Percentiles rank a stretch among this genome's conserved stretches.
These are phyloP conservation scores for Calameuta filiformis DNA, from an alignment of 2,888 invertebrate species.

Conservation along the genomic window DNA sequence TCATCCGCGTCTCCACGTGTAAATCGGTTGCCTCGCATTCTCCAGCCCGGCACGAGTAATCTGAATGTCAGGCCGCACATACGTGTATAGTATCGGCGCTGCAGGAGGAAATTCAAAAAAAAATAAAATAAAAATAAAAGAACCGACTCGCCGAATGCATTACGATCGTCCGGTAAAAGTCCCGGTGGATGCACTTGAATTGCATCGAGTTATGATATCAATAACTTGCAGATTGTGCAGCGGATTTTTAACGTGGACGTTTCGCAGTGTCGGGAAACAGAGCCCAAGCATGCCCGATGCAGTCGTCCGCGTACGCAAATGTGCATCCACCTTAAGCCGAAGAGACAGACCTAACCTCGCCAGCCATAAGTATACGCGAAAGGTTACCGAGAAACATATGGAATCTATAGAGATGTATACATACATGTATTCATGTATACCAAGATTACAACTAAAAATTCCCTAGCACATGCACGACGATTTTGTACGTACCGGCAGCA, in stretches of 20 bases:
- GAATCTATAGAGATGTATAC: background rate
- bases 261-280: background rate
- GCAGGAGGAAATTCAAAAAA: background rate
- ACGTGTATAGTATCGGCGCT: background rate
- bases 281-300: too few species aligned
- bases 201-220: slow-evolving; percentile 52
- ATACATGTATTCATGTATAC: background rate
- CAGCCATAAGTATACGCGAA: background rate
- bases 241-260: background rate
- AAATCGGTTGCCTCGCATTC: background rate
- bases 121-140: background rate
- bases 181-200: slow-evolving; percentile 14
- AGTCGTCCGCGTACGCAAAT: too few species aligned
- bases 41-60: background rate
- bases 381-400: background rate
- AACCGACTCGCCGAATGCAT: background rate
- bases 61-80: background rate
- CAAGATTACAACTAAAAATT: background rate
- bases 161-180: background rate
- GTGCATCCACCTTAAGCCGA: background rate
- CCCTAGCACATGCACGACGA: background rate
- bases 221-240: slow-evolving; percentile 38
- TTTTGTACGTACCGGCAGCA: background rate
- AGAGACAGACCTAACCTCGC: background rate
- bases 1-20: background rate